Evolutionary conservation across 30 jellyfish, hydroid and myxozoan genomes (phyloP).

Genomic region (Chrysaora quinquecirrha): DNA sequence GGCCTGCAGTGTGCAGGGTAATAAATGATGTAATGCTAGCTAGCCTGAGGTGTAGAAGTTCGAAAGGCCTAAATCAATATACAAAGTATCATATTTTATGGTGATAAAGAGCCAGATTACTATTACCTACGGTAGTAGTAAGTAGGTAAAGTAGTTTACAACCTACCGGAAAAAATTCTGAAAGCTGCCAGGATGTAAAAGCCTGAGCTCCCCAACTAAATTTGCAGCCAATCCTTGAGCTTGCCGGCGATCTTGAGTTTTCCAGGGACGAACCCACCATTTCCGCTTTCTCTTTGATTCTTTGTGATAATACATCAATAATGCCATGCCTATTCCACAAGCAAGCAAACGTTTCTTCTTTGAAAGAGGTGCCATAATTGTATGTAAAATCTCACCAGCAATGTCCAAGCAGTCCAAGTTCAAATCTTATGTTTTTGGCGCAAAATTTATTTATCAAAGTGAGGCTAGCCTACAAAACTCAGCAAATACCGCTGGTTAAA

Average conservation of each 20-base stretch:
- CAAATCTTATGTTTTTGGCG: constrained; percentile 18
- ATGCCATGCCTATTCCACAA: constrained; percentile 20
- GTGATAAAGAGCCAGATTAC: constrained; percentile 8
- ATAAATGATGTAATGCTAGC: constrained; percentile 6
- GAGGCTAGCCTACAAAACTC: constrained; percentile 25
- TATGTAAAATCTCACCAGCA: constrained; percentile 12
- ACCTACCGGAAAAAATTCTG: constrained; percentile 21
- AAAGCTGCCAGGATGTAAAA: constrained; percentile 14
- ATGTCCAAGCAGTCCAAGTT: constrained; percentile 14
- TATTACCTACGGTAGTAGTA: constrained; percentile 11
- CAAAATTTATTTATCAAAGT: constrained; percentile 9
- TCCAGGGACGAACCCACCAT: constrained; percentile 41
- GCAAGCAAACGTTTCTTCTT: constrained; percentile 22
- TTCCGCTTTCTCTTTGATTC: constrained; percentile 14
- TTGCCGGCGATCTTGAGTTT: constrained; percentile 18
- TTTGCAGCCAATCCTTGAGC: constrained; percentile 38
- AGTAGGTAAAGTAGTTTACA: constrained; percentile 13
- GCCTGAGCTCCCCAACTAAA: constrained; percentile 22
- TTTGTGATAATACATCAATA: constrained; percentile 11
- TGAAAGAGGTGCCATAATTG: constrained; percentile 19
- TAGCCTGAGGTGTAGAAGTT: constrained; percentile 25
- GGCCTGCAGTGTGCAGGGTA: constrained; percentile 5
- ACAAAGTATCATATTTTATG: constrained; percentile 9
- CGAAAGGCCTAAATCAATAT: constrained; percentile 30
- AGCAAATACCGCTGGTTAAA: constrained; percentile 14